Evolutionary conservation across 2,113 vertebrate genomes (phyloP).

Genomic region (Propithecus coquereli): DNA sequence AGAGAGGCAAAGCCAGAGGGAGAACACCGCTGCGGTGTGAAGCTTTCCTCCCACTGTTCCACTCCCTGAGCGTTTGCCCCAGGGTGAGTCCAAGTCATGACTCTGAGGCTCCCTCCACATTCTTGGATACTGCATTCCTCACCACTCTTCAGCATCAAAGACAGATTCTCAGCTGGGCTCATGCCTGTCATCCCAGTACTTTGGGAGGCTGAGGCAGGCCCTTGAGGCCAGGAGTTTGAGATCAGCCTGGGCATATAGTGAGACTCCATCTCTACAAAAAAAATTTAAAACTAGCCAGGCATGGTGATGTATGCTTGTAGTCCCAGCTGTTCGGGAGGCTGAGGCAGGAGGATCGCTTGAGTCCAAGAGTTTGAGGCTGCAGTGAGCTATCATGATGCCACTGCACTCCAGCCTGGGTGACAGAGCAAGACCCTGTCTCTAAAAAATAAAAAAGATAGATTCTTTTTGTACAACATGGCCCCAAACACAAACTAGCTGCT

Average conservation of each 20-base stretch:
- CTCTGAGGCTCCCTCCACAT: background rate
- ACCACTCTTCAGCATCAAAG: background rate
- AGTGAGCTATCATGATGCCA: too few species aligned
- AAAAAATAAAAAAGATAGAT: too few species aligned
- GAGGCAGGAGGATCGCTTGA: too few species aligned
- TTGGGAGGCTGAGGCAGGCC: too few species aligned
- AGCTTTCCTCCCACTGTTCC: background rate
- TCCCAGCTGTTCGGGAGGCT: too few species aligned
- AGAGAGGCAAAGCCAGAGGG: background rate
- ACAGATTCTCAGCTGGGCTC: background rate
- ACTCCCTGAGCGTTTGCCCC: background rate
- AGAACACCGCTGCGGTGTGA: rapidly evolving
- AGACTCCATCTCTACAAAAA: background rate
- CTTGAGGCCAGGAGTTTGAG: too few species aligned
- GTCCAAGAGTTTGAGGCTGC: too few species aligned
- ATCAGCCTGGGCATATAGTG: too few species aligned
- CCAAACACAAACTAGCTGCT: background rate
- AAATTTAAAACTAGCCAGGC: background rate
- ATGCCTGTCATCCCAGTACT: too few species aligned
- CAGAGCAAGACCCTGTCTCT: too few species aligned
- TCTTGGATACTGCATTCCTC: background rate
- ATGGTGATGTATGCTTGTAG: too few species aligned
- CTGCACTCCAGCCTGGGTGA: too few species aligned
- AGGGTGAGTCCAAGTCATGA: background rate
- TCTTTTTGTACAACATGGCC: background rate